A percentile compares a stretch with the other conserved stretches of the same genome.
phyloP scores from a whole-genome alignment of 1,140 invertebrate genomes.

The Dendrolimus kikuchii region DNA sequence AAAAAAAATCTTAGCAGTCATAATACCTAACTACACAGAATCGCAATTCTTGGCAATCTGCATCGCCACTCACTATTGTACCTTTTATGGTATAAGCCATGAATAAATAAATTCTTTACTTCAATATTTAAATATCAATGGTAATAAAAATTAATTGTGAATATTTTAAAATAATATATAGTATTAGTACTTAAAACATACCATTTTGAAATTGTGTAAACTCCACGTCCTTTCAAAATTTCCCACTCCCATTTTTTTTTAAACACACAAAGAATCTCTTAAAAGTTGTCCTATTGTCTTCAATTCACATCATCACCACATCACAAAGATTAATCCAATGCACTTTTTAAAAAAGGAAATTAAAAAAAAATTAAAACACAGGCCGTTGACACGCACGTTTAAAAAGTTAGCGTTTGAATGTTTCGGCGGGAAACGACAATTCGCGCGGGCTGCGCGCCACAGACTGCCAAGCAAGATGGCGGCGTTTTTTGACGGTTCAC shows the following conservation, averaged over 20 bases:
- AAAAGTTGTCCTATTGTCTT: constrained; percentile 20
- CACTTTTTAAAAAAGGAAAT: constrained; percentile 24
- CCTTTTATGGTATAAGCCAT: too few relatives aligned
- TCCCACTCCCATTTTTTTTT: constrained; percentile 17
- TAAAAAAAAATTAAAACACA: constrained; percentile 29
- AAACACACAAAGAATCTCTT: constrained; percentile 41
- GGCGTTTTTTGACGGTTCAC: constrained; percentile 67
- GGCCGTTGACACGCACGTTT: constrained; percentile 26
- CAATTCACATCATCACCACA: constrained; percentile 49
- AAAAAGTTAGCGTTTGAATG: constrained; percentile 38
- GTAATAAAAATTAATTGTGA: neutral
- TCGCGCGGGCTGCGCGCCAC: constrained; percentile 51
- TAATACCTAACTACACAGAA: too few relatives aligned
- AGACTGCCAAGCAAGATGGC: constrained; percentile 64
- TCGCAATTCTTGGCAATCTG: too few relatives aligned
- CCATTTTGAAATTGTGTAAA: constrained; percentile 26
- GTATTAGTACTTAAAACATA: constrained; percentile 14
- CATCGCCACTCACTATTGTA: too few relatives aligned
- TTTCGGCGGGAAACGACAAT: constrained; percentile 56
- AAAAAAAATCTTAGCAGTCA: too few relatives aligned
- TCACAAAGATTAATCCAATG: constrained; percentile 27
- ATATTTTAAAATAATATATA: constrained; percentile 4
- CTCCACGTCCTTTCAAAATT: constrained; percentile 16
- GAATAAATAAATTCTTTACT: too few relatives aligned
- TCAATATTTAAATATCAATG: neutral